These are phyloP conservation scores for Phlogophora meticulosa DNA, from an alignment of 2,888 invertebrate species.

Conservation along the genomic window DNA sequence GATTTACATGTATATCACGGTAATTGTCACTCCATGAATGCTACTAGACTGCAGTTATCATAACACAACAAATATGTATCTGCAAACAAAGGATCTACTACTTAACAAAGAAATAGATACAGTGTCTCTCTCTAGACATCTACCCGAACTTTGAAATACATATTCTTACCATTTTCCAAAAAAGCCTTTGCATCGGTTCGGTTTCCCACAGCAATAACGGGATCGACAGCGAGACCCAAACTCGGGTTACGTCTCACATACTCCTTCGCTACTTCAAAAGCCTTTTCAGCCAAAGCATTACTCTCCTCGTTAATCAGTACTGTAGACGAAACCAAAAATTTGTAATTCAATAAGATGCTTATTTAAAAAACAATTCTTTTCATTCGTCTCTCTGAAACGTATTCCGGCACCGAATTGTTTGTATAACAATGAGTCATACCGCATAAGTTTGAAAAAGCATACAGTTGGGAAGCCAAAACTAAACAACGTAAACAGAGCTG, in stretches of 20 bases:
- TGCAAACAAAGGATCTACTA: neutral
- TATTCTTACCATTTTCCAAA: constrained; percentile 92
- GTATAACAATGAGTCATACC: constrained; percentile 47
- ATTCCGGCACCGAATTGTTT: constrained; percentile 44
- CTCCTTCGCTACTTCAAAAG: constrained; percentile 93
- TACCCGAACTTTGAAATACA: neutral
- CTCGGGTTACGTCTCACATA: constrained; percentile 93
- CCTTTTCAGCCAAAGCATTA: constrained; percentile 93
- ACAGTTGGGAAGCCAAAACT: constrained; percentile 5
- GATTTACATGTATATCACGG: constrained; percentile 21
- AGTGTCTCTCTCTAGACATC: neutral
- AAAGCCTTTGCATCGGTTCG: constrained; percentile 93
- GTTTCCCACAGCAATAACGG: constrained; percentile 92
- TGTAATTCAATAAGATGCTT: constrained; percentile 24
- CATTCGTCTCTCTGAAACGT: constrained; percentile 23
- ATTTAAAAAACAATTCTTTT: constrained; percentile 36
- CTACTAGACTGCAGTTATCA: constrained; percentile 7
- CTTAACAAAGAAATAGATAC: neutral
- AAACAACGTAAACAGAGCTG: constrained; percentile 23
- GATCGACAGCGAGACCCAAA: constrained; percentile 92
- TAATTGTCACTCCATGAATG: constrained; percentile 17
- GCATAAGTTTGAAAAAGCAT: constrained; percentile 32
- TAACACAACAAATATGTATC: neutral
- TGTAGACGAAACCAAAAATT: constrained; percentile 74
- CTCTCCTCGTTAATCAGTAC: constrained; percentile 95